These are phyloP conservation scores for Babylonia areolata DNA, from an alignment of 1,140 invertebrate species.

Conservation along the genomic window DNA sequence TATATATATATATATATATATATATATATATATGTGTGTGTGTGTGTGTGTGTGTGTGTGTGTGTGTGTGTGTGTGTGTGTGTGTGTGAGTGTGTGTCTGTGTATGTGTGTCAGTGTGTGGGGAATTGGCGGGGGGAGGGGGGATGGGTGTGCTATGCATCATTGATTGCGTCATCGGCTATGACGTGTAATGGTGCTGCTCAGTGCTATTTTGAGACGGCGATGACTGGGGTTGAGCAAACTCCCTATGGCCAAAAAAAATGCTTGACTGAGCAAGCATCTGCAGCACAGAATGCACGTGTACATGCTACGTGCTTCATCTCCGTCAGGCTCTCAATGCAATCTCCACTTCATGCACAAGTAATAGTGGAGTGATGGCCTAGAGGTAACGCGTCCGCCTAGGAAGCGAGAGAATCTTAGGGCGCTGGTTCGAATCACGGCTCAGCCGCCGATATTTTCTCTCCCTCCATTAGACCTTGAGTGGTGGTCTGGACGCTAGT, in stretches of 20 bases:
- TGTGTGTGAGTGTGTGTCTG: neutral
- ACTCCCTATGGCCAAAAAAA: neutral
- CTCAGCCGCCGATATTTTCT: too few relatives aligned
- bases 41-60: neutral
- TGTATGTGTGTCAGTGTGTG: neutral
- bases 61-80: neutral
- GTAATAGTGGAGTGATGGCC: too few relatives aligned
- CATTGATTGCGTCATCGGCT: neutral
- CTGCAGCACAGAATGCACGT: too few relatives aligned
- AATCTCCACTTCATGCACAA: too few relatives aligned
- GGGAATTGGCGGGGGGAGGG: neutral
- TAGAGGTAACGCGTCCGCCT: too few relatives aligned
- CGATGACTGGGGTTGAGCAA: neutral
- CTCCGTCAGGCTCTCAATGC: too few relatives aligned
- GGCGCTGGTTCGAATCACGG: too few relatives aligned
- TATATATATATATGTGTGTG: neutral
- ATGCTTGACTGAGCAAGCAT: too few relatives aligned
- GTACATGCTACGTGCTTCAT: too few relatives aligned
- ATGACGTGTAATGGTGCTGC: neutral
- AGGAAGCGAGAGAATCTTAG: too few relatives aligned
- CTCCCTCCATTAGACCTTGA: too few relatives aligned
- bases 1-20: neutral
- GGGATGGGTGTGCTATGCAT: neutral
- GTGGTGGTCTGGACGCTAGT: too few relatives aligned
- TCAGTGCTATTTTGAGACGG: neutral